phyloP scores from a whole-genome alignment of 2,797 vertebrate species.

The Anniella stebbinsi region DNA sequence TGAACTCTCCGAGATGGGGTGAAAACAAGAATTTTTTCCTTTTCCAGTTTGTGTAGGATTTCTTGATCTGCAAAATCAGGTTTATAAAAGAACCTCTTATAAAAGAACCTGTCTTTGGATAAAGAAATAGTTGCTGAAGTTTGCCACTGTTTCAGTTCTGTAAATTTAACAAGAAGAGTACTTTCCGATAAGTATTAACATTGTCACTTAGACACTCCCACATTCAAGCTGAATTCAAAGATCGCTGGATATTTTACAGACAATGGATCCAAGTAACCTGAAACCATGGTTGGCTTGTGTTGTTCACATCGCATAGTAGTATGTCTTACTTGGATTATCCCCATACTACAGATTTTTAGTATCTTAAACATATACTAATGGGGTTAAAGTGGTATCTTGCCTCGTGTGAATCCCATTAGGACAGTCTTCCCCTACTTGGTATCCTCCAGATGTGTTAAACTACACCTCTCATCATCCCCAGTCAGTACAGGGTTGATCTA shows the following conservation, averaged over 20 bases:
- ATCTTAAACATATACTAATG: neutral
- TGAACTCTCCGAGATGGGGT: slow-evolving; percentile 97
- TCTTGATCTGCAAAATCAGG: slow-evolving; percentile 91
- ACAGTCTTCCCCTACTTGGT: neutral
- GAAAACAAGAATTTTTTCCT: slow-evolving; percentile 98
- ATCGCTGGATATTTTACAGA: neutral
- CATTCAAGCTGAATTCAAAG: neutral
- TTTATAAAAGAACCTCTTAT: slow-evolving; percentile 31
- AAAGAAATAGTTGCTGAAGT: neutral
- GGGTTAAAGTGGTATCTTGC: neutral
- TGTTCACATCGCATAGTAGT: neutral
- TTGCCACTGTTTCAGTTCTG: neutral
- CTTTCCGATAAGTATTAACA: neutral
- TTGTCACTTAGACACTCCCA: neutral
- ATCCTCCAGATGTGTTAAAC: neutral
- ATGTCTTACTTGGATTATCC: neutral
- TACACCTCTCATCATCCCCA: neutral
- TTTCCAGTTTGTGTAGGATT: slow-evolving; percentile 95
- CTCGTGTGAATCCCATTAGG: neutral
- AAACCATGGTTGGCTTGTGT: neutral
- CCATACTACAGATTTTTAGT: neutral
- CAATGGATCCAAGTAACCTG: neutral
- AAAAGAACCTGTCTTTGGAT: neutral
- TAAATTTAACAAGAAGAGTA: neutral
- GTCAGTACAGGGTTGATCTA: neutral